A percentile compares a stretch with the other conserved stretches of the same genome.
These are phyloP conservation scores for Esox lucius DNA, from an alignment of 2,797 vertebrate genomes.

Conservation along the genomic window DNA sequence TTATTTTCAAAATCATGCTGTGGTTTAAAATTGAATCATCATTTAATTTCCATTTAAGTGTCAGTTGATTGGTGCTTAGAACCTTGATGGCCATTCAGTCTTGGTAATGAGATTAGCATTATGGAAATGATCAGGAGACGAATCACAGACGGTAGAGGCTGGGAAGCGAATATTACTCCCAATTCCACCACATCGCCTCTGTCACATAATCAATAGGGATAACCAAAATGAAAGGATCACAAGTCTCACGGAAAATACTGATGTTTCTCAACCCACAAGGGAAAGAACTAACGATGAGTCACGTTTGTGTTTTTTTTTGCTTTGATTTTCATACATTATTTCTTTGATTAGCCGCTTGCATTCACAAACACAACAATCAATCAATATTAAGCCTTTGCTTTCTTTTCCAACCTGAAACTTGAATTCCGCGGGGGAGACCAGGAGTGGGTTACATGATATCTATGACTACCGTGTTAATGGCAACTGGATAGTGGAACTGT, in stretches of 20 bases:
- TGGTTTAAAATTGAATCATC: constrained; percentile 51
- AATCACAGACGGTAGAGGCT: constrained; percentile 27
- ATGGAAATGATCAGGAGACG: constrained; percentile 40
- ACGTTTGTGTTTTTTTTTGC: not conserved
- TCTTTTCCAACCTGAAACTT: not conserved
- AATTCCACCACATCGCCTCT: not conserved
- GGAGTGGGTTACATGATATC: not conserved
- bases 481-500: not conserved
- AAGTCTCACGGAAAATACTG: constrained; percentile 4
- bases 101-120: constrained; percentile 49
- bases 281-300: not conserved
- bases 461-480: not conserved
- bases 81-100: constrained; percentile 48
- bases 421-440: not conserved
- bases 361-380: not conserved
- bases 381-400: not conserved
- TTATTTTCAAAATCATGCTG: constrained; percentile 42
- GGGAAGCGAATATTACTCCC: constrained; percentile 14
- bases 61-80: constrained; percentile 50
- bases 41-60: constrained; percentile 45
- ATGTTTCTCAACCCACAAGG: constrained; percentile 10
- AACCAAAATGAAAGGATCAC: not conserved
- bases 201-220: constrained; percentile 10
- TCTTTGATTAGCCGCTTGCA: not conserved
- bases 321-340: not conserved